Evolutionary conservation across 2,113 vertebrate genomes (phyloP).

Genomic region (Paramormyrops kingsleyae): DNA sequence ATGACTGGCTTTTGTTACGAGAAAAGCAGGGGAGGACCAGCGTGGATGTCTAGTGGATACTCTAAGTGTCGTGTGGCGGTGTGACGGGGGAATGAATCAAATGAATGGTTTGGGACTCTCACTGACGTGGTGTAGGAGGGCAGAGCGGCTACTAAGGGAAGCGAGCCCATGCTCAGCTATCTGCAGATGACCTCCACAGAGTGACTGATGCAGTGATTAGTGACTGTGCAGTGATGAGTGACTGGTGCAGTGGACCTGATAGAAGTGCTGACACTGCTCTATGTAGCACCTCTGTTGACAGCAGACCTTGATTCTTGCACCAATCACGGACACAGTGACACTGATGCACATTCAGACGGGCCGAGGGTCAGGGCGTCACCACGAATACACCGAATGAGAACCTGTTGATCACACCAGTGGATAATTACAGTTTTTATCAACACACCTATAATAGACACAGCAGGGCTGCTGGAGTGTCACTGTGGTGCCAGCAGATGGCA

Average conservation of each 20-base stretch:
- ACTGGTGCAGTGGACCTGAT: too few species aligned
- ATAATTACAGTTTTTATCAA: neutral
- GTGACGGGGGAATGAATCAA: neutral
- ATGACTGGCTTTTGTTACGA: neutral
- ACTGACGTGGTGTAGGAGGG: neutral
- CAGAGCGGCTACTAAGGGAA: neutral
- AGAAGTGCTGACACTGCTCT: neutral
- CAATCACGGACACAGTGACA: neutral
- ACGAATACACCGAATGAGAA: neutral
- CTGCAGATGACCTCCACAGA: neutral
- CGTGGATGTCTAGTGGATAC: neutral
- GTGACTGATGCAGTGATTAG: neutral
- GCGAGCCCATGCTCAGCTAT: neutral
- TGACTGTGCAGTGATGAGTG: too few species aligned
- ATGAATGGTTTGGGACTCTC: neutral
- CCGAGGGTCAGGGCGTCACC: neutral
- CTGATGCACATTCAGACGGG: neutral
- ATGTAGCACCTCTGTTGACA: neutral
- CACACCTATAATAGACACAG: neutral
- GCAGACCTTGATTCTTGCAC: neutral
- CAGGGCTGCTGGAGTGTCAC: neutral
- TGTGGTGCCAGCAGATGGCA: neutral
- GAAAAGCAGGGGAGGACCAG: neutral
- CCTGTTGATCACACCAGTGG: neutral
- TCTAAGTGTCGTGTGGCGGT: neutral